Conservation (phyloP, 2,888 invertebrate genomes). For the Chelonus formosanus region DNA sequence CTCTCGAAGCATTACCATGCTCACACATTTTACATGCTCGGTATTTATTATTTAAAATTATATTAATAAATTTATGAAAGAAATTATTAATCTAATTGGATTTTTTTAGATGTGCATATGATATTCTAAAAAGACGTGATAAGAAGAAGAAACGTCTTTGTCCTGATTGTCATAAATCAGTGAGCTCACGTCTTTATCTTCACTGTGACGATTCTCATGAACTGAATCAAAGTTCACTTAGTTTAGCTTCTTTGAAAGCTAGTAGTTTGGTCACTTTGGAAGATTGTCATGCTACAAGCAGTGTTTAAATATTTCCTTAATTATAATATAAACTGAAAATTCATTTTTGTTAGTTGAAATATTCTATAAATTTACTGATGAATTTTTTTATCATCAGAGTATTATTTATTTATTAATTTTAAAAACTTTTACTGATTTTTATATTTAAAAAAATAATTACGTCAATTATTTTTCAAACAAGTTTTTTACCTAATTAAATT, state of each 20-base stretch:
- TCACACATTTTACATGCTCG: slow-evolving; percentile 87
- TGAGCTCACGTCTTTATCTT: slow-evolving; percentile 74
- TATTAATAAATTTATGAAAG: neutral
- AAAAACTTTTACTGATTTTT: no score
- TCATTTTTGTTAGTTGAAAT: neutral
- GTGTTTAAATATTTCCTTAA: slow-evolving; percentile 52
- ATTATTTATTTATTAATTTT: no score
- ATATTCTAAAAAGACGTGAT: slow-evolving; percentile 72
- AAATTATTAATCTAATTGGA: no score
- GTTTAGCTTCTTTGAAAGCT: slow-evolving; percentile 63
- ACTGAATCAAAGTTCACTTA: slow-evolving; percentile 66
- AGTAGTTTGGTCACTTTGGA: slow-evolving; percentile 63
- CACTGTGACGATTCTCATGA: slow-evolving; percentile 66
- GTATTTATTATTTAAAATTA: slow-evolving; percentile 61
- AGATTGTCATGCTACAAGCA: slow-evolving; percentile 63
- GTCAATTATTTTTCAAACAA: no score
- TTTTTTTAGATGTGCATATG: slow-evolving; percentile 72
- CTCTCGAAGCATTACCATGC: slow-evolving; percentile 84
- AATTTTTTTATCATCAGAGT: no score
- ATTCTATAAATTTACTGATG: no score
- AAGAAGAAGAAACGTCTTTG: slow-evolving; percentile 74
- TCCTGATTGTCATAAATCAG: slow-evolving; percentile 76
- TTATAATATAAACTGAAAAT: neutral
- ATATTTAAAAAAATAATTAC: no score
- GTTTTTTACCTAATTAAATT: no score